Base-by-base conservation (phyloP, 64 coral and sea anemone species). In the Acropora yongei region DNA sequence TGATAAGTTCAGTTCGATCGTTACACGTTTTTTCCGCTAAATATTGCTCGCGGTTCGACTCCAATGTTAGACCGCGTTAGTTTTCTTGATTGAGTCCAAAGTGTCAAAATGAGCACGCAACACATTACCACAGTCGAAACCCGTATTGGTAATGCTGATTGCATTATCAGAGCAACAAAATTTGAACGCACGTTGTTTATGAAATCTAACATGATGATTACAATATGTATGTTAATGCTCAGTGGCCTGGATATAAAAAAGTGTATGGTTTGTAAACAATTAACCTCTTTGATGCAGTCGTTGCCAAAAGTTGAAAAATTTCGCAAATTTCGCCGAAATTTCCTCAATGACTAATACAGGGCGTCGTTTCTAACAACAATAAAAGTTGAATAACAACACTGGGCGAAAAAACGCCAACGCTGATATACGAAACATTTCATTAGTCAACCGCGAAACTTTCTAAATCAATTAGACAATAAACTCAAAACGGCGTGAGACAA, bases 31-130 rank as follows among this genome's bases (percentile, higher is more conserved):
- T 30, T 14, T 42, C 43, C 65, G 69, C 63, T 65, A 48, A 69
- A 85, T 72, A 85, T 85, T 85, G 42, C 82, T 12, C 12, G 47
- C 73, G 61, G 16, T 17, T 8, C 73, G 61, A 16, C 42, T 8
- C 2, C 40, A 49, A 72, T 85, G 82, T 85, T 85, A 65, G 82
- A 85, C 82, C 82, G 43, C n/a, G 17, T 30, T 1, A 13, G 75
- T 6, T 12, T 5, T 85, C 68, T 83, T n/a, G 30, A 30, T 30
- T 16, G n/a, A 85, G 12, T 18, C 75, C 44, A 78, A 78, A 78
- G 49, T 49, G 82, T 47, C 82, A 85, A 81, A 47, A 71, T 14
- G 17, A 69, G 13, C 58, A 63, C 7, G 58, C 82, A 85, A 50
- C 43, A 18, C 43, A 10, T 80, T 55, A 82, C 19, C 3, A 82